Base-by-base conservation (phyloP, 2,113 vertebrate genomes). In the Sorex araneus region DNA sequence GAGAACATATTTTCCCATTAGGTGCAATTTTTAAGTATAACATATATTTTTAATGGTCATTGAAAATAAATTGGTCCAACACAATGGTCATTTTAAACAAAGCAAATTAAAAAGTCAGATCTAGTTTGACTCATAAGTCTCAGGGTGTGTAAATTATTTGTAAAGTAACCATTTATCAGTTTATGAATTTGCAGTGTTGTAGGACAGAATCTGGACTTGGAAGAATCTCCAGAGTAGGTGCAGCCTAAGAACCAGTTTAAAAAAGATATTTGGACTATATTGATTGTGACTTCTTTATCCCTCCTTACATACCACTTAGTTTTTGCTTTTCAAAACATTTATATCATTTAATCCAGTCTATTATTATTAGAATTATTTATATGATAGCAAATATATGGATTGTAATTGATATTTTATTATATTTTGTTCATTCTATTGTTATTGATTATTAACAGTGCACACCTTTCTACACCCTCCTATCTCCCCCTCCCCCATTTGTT, bases 31-130 rank as follows among this genome's bases (percentile, higher is more conserved):
- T 66, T 66, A 23, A 66, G 11, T 16, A 60, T 84, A 45, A 4
- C 2, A 78, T 8, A 23, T 78, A 30, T 90, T 76, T 80, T 89
- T 91, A n/a, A 47, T 81, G 18, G 13, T 18, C 75, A 82, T 6
- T 90, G 36, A 92, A 85, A 95, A 69, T 79, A 18, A 88, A 80
- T 92, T 63, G 16, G 8, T 50, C 92, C 69, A 94, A n/a, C 70
- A 32, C 19, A 66, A 43, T 84, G 2, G 30, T 32, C 8, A 69
- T 80, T 87, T 87, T 86, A 57, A 92, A 4, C 28, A 79, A 83
- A 87, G 75, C 1, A 32, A 43, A 76, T 15, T 28, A 63, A 70
- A 67, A 30, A 45, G 18, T n/a, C 6, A 23, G 2, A 7, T 30
- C 69, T 93, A 13, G 32, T 83, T 83, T 79, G 63, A 77, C 16